Conservation (phyloP, 2,113 vertebrate species). For the Dinomys branickii region DNA sequence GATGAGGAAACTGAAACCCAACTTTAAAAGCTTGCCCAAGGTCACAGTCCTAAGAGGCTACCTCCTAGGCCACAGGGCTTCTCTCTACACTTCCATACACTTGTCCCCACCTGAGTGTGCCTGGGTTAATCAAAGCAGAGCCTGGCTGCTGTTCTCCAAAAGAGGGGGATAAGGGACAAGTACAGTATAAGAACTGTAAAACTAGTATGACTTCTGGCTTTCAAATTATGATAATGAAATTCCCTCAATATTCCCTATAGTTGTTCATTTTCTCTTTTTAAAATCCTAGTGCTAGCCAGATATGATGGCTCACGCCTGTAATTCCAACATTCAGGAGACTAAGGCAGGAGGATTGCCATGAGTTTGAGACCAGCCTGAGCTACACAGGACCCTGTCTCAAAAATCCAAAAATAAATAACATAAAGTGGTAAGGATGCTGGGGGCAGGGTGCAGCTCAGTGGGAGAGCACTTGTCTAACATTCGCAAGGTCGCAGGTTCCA, state of each 20-base stretch:
- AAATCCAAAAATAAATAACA: background rate
- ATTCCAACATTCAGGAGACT: background rate
- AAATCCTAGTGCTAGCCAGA: background rate
- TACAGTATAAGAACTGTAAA: background rate
- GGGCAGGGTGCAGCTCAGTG: background rate
- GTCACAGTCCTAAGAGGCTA: background rate
- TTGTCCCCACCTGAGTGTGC: background rate
- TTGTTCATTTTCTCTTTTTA: background rate
- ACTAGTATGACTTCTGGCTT: background rate
- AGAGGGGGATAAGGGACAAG: background rate
- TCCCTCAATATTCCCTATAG: background rate
- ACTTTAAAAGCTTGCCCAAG: background rate
- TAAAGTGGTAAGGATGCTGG: background rate
- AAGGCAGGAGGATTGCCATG: background rate
- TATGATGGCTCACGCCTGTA: background rate
- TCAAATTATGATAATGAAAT: background rate
- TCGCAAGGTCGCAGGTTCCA: background rate
- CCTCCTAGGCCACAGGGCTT: background rate
- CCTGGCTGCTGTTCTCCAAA: background rate
- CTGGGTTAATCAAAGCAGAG: background rate
- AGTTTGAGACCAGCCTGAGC: background rate
- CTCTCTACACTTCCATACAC: background rate
- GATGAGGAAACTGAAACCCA: conserved; percentile 35
- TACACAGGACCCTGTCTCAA: background rate
- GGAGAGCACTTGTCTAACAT: background rate